phyloP scores from a whole-genome alignment of 2,113 vertebrate species.

The Gobiocypris rarus region DNA sequence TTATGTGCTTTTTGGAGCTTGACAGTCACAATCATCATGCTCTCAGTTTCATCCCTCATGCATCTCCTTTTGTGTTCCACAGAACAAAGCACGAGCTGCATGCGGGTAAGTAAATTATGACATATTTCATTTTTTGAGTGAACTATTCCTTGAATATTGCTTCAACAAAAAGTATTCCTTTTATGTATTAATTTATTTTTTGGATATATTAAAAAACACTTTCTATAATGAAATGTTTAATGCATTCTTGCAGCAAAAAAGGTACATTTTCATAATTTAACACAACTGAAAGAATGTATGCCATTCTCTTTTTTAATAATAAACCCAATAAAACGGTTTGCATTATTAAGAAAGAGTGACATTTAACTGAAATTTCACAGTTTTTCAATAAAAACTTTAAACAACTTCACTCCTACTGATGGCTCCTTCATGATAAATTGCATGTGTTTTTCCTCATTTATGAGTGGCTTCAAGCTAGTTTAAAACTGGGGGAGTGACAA shows the following conservation, averaged over 20 bases:
- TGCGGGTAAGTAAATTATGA: background rate
- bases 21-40: constrained; percentile 16
- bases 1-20: constrained; percentile 30
- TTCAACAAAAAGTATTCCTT: background rate
- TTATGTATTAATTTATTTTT: background rate
- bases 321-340: background rate
- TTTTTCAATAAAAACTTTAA: background rate
- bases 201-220: background rate
- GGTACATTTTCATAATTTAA: background rate
- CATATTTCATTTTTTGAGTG: background rate
- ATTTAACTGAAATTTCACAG: background rate
- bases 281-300: background rate
- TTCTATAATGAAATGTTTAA: constrained; percentile 1
- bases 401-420: background rate
- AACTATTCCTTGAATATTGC: background rate
- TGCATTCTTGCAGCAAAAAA: background rate
- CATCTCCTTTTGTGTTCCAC: background rate
- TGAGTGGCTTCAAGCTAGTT: background rate
- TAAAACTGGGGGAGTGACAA: too few species aligned
- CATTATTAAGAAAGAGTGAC: background rate
- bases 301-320: background rate
- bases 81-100: background rate
- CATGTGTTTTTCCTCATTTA: background rate
- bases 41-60: background rate
- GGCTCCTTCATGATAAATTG: background rate